A percentile compares a stretch with the other conserved stretches of the same genome.
Evolutionary conservation across 2,888 invertebrate species (phyloP).

Genomic region (Brachyopa scutellaris): DNA sequence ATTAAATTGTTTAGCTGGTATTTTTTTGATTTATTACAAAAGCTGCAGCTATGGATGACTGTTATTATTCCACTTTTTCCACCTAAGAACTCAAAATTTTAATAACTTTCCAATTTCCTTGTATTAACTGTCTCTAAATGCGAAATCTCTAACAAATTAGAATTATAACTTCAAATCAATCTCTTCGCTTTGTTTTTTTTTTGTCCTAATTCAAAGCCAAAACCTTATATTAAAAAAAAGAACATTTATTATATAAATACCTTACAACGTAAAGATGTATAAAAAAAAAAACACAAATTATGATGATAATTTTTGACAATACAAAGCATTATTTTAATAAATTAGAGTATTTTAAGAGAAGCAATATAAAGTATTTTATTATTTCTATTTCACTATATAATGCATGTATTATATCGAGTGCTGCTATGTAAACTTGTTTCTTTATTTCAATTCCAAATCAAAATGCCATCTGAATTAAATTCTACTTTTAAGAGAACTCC

Average conservation of each 20-base stretch:
- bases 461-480: background rate
- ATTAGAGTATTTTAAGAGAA: slow-evolving; percentile 48
- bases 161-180: too few relatives aligned
- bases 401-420: slow-evolving; percentile 39
- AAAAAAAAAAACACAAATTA: slow-evolving; percentile 33
- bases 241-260: background rate
- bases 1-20: too few relatives aligned
- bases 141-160: too few relatives aligned
- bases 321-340: slow-evolving; percentile 55
- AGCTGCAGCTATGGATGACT: too few relatives aligned
- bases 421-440: slow-evolving; percentile 6
- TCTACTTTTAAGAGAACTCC: slow-evolving; percentile 39
- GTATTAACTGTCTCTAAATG: too few relatives aligned
- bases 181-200: background rate
- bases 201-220: slow-evolving; percentile 6
- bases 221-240: slow-evolving; percentile 1
- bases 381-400: background rate
- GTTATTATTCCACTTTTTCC: too few relatives aligned
- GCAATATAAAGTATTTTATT: slow-evolving; percentile 30
- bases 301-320: slow-evolving; percentile 71
- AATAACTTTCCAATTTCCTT: too few relatives aligned
- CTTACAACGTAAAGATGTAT: background rate
- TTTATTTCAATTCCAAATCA: background rate
- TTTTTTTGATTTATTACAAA: too few relatives aligned
- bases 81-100: too few relatives aligned